Evolutionary conservation across 2,113 vertebrate genomes (phyloP).

Genomic region (Capreolus pygargus): DNA sequence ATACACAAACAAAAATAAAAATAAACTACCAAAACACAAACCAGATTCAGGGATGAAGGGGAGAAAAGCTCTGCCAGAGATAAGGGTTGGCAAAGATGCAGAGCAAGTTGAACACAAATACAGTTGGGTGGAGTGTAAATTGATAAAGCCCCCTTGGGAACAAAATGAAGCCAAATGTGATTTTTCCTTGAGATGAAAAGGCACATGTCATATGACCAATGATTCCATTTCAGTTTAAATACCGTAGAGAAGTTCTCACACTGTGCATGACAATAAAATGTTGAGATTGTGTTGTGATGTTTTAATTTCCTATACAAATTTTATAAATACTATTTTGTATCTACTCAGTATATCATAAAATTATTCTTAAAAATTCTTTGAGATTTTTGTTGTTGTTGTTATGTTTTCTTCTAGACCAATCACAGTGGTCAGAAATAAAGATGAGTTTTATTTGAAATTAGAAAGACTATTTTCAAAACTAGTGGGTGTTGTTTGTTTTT

Average conservation of each 20-base stretch:
- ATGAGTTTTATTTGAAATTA: background rate
- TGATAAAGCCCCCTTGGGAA: background rate
- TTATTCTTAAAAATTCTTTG: background rate
- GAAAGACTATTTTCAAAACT: background rate
- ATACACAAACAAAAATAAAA: background rate
- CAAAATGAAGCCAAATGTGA: background rate
- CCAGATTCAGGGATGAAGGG: accelerated
- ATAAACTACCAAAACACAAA: background rate
- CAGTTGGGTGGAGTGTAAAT: background rate
- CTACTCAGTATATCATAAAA: background rate
- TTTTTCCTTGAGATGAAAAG: background rate
- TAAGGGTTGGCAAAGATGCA: background rate
- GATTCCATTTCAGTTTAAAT: background rate
- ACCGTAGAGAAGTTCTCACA: background rate
- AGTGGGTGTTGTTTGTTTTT: background rate
- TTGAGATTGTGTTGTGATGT: background rate
- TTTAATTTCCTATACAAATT: background rate
- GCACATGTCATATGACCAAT: accelerated
- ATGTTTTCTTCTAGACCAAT: background rate
- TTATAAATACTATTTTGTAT: background rate
- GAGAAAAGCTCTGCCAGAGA: background rate
- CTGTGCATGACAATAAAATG: background rate
- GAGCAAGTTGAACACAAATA: background rate
- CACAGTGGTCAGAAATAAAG: background rate
- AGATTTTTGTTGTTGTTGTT: background rate